These are phyloP conservation scores for Drosophila repletoides DNA, from an alignment of 1,140 invertebrate species.

Conservation along the genomic window DNA sequence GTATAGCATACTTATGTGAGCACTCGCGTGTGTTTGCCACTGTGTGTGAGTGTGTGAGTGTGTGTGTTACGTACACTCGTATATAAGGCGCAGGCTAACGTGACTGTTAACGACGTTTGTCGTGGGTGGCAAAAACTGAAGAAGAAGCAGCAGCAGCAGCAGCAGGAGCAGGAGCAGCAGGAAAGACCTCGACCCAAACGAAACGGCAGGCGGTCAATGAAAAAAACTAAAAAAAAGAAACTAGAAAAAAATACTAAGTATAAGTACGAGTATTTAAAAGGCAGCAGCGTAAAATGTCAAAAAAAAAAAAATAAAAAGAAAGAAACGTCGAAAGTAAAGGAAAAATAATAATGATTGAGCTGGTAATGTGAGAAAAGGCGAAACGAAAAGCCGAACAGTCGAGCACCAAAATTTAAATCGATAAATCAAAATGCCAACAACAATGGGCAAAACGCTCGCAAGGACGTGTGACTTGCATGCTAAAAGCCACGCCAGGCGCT, in stretches of 20 bases:
- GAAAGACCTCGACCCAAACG: neutral
- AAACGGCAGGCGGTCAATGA: constrained; percentile 75
- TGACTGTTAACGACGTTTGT: constrained; percentile 76
- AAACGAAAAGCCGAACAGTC: constrained; percentile 12
- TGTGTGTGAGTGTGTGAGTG: constrained; percentile 5
- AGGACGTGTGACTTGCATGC: constrained; percentile 78
- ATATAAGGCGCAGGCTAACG: constrained; percentile 64
- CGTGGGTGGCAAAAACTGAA: constrained; percentile 36
- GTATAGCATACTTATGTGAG: constrained; percentile 22
- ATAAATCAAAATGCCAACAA: constrained; percentile 77
- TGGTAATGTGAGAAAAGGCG: constrained; percentile 28
- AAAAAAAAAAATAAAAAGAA: neutral
- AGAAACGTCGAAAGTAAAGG: neutral
- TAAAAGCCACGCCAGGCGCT: constrained; percentile 57
- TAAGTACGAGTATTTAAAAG: constrained; percentile 38
- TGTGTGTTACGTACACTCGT: constrained; percentile 32
- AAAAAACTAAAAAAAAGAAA: constrained; percentile 14
- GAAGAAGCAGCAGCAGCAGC: constrained; percentile 31
- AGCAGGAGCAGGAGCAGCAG: constrained; percentile 4
- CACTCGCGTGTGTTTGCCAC: neutral
- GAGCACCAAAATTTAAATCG: constrained; percentile 68
- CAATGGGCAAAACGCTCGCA: constrained; percentile 59
- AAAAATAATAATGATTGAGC: constrained; percentile 42
- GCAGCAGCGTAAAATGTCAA: constrained; percentile 15
- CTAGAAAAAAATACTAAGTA: constrained; percentile 18